These are phyloP conservation scores for Holothuria glaberrima DNA, from an alignment of 35 echinoderm and acorn worm genomes.

Conservation along the genomic window DNA sequence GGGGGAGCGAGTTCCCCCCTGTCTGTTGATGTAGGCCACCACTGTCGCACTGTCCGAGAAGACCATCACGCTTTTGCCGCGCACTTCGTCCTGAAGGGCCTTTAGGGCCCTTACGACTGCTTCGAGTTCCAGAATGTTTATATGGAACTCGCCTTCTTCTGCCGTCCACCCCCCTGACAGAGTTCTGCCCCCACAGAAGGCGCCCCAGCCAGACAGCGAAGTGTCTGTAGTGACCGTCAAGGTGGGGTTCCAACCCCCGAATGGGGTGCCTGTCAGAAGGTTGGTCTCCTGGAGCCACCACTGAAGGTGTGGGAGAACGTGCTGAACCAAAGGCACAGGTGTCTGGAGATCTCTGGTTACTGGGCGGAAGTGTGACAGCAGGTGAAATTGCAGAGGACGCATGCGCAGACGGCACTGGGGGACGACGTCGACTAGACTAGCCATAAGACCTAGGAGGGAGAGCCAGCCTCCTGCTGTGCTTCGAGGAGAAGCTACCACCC, in stretches of 20 bases:
- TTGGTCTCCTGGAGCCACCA: too few species aligned
- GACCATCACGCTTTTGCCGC: background rate
- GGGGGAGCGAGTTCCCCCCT: background rate
- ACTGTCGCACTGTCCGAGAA: background rate
- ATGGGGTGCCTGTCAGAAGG: too few species aligned
- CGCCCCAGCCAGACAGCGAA: too few species aligned
- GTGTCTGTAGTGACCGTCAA: too few species aligned
- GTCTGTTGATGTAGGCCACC: slow-evolving; percentile 3
- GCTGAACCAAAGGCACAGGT: background rate
- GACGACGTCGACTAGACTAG: slow-evolving; percentile 58
- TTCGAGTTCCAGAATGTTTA: slow-evolving; percentile 1
- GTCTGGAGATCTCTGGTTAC: background rate
- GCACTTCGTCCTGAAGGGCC: background rate
- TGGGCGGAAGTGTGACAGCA: slow-evolving; percentile 41
- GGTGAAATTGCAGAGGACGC: slow-evolving; percentile 50
- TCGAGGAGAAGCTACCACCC: too few species aligned
- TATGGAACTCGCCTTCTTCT: background rate
- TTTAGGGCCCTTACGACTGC: too few species aligned
- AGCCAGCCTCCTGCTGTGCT: too few species aligned
- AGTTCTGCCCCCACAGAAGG: too few species aligned
- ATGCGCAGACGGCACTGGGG: slow-evolving; percentile 51
- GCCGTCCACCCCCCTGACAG: too few species aligned
- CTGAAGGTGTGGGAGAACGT: too few species aligned
- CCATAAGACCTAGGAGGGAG: too few species aligned
- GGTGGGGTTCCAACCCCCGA: too few species aligned